Conservation (phyloP, 2,113 vertebrate genomes). For the Strix uralensis region DNA sequence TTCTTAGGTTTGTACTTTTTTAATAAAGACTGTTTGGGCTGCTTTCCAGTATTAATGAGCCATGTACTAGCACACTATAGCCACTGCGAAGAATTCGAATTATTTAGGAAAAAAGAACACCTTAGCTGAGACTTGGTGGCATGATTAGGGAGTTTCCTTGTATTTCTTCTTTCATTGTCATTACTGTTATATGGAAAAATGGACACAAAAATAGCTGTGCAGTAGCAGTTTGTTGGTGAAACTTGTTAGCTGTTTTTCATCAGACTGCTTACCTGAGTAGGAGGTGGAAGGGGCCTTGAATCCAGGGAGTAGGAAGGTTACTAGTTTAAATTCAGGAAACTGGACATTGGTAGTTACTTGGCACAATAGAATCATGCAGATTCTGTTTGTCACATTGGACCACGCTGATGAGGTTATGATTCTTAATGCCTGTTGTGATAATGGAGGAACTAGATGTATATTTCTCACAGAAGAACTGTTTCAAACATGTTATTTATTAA, state of each 20-base stretch:
- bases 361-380: neutral
- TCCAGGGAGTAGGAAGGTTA: neutral
- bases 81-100: neutral
- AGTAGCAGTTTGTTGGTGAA: neutral
- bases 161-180: neutral
- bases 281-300: neutral
- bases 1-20: neutral
- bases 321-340: neutral
- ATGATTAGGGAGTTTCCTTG: neutral
- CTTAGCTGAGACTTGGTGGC: neutral
- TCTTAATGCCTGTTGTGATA: neutral
- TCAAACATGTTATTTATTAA: neutral
- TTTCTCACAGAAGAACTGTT: neutral
- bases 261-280: neutral
- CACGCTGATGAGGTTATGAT: neutral
- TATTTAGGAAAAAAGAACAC: neutral
- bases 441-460: neutral
- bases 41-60: neutral
- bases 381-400: accelerated
- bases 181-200: neutral
- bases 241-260: neutral
- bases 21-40: neutral
- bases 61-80: neutral
- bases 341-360: neutral
- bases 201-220: neutral